Conservation (phyloP, 2,888 invertebrate species). For the Pollenia angustigena region DNA sequence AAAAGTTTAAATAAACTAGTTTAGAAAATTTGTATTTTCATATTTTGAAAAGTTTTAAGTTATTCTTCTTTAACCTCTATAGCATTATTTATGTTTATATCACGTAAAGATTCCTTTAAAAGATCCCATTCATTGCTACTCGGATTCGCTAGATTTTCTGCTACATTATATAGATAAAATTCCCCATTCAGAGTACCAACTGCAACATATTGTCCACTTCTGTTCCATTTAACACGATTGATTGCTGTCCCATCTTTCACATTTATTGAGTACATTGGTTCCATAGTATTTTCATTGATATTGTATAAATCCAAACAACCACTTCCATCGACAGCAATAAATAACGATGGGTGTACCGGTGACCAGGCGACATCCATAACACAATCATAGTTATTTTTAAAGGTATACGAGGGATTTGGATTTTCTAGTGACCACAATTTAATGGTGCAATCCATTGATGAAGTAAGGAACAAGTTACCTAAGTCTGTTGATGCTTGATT, state of each 20-base stretch:
- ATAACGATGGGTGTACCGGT: conserved; percentile 97
- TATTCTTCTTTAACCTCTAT: conserved; percentile 77
- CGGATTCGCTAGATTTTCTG: conserved; percentile 96
- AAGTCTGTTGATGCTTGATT: conserved; percentile 93
- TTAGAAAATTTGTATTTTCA: too few relatives aligned
- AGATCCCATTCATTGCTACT: conserved; percentile 97
- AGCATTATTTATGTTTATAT: conserved; percentile 93
- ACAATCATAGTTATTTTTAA: conserved; percentile 99
- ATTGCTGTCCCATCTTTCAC: conserved; percentile 94
- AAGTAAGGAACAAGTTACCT: conserved; percentile 96
- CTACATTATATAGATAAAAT: conserved; percentile 98
- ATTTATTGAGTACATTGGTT: conserved; percentile 93
- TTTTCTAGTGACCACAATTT: conserved; percentile 99
- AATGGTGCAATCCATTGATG: conserved; percentile 99
- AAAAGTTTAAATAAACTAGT: too few relatives aligned
- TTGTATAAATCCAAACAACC: conserved; percentile 98
- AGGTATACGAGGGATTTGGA: conserved; percentile 96
- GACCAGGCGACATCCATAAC: conserved; percentile 99
- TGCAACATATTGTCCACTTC: conserved; percentile 94
- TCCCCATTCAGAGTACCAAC: conserved; percentile 97
- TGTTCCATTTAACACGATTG: conserved; percentile 97
- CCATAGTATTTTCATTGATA: conserved; percentile 97
- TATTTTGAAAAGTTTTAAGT: neutral
- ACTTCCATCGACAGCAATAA: conserved; percentile 98
- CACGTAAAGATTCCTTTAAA: conserved; percentile 95